A percentile compares a stretch with the other conserved stretches of the same genome.
Conservation (phyloP, 2,113 vertebrate species). For the Thamnaconus septentrionalis region DNA sequence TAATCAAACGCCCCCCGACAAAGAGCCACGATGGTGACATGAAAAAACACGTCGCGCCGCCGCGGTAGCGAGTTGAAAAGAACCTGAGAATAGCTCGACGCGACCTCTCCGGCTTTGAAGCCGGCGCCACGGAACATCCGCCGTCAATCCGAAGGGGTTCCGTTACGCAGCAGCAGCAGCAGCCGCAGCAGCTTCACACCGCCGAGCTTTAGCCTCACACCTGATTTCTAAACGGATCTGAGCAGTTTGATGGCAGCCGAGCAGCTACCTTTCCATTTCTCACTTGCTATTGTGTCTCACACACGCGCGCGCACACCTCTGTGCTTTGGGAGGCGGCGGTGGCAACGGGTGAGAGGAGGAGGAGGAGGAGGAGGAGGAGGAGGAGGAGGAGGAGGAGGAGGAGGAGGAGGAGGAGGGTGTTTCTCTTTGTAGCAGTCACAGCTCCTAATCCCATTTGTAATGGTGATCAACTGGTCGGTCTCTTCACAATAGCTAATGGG, state of each 20-base stretch:
- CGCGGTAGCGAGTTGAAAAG: not conserved
- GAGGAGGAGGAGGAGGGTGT: slow-evolving; percentile 18
- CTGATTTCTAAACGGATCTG: not conserved
- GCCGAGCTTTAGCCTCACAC: slow-evolving; percentile 10
- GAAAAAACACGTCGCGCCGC: too few species aligned
- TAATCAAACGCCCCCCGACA: too few species aligned
- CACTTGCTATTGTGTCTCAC: not conserved
- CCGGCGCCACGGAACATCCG: not conserved
- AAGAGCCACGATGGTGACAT: too few species aligned
- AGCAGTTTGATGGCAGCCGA: slow-evolving; percentile 20
- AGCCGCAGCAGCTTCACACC: not conserved
- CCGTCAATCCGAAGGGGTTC: not conserved
- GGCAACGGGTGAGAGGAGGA: slow-evolving; percentile 6
- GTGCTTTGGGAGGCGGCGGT: slow-evolving; percentile 39
- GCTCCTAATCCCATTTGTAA: slow-evolving; percentile 72
- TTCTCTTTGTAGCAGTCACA: slow-evolving; percentile 69
- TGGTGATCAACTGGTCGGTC: slow-evolving; percentile 69
- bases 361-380: not conserved
- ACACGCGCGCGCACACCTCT: not conserved
- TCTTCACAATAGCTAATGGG: slow-evolving; percentile 74
- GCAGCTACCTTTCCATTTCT: slow-evolving; percentile 29
- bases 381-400: too few species aligned
- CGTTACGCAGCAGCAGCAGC: not conserved
- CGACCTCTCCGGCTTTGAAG: not conserved
- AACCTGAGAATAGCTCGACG: not conserved